Base-by-base conservation (phyloP, 2,797 vertebrate species). In the Hyperoplus immaculatus region DNA sequence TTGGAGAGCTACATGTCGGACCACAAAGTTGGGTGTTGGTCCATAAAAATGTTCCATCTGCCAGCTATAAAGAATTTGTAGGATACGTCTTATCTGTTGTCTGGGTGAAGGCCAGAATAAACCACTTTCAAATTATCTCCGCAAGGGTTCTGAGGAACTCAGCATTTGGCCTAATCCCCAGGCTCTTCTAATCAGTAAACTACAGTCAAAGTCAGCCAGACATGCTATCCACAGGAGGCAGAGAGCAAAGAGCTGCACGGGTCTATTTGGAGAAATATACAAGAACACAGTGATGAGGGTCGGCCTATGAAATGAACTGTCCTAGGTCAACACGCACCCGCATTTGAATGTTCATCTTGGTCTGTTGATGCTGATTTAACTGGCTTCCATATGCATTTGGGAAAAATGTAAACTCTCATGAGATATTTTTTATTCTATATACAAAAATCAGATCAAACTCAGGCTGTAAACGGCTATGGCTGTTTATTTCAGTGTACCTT, bases 131-230 rank as follows among this genome's bases (percentile, higher is more conserved):
- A 6, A 1, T 54, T 51, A 0, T 53, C 3, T 42, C n/a, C 18
- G 39, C 8, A 55, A 21, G 12, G 3, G 61, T 69, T 45, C 4
- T 57, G 29, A 3, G 29, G 29, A 29, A 29, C 29, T 11, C 69
- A 57, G 46, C 18, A 49, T 42, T 10, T 49, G 41, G 53, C 70
- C 64, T 67, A 74, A 21, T 47, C 71, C 47, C 72, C 51, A 3
- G 18, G 39, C 4, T 67, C 64, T 54, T 75, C 59, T 82, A 66
- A 78, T 69, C 80, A 72, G 58, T 61, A 59, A 66, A 49, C 47
- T 46, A 38, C 71, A 68, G 61, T 57, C 71, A 61, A 47, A 72
- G n/a, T 29, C 49, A 79, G 29, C 39, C 50, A n/a, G 18, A 73
- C 69, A 66, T 41, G 68, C 46, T 60, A 56, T 41, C 39, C 38